These are phyloP conservation scores for Patella ulyssiponensis DNA, from an alignment of 2,888 invertebrate species.

Conservation along the genomic window DNA sequence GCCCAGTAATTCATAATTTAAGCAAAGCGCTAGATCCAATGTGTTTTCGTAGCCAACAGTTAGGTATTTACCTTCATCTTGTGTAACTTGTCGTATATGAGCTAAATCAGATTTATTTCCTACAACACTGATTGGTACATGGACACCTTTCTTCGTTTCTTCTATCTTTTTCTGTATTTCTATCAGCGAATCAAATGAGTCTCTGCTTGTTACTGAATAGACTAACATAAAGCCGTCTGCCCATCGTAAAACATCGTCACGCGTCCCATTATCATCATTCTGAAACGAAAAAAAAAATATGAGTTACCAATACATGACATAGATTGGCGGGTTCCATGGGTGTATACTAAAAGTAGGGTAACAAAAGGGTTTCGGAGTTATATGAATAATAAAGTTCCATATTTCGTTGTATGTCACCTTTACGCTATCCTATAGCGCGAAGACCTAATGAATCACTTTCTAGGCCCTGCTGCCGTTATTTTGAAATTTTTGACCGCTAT, in stretches of 20 bases:
- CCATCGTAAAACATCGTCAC: slow-evolving; percentile 66
- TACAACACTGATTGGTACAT: slow-evolving; percentile 61
- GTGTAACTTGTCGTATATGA: slow-evolving; percentile 62
- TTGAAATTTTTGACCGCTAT: too few relatives aligned
- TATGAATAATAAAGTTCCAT: too few relatives aligned
- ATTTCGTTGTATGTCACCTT: too few relatives aligned
- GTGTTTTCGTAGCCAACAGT: neutral
- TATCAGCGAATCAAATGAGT: slow-evolving; percentile 56
- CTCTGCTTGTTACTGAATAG: slow-evolving; percentile 62
- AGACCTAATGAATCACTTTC: too few relatives aligned
- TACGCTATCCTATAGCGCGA: too few relatives aligned
- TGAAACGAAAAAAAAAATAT: slow-evolving; percentile 32
- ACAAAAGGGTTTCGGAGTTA: too few relatives aligned
- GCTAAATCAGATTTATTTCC: slow-evolving; percentile 67
- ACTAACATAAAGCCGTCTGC: slow-evolving; percentile 66
- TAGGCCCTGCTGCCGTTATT: too few relatives aligned
- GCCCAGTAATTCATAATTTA: too few relatives aligned
- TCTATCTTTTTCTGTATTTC: slow-evolving; percentile 59
- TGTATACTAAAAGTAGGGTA: too few relatives aligned
- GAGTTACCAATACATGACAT: too few relatives aligned
- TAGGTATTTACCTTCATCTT: slow-evolving; percentile 58
- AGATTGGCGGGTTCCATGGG: too few relatives aligned
- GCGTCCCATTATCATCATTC: slow-evolving; percentile 61
- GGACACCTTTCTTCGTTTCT: slow-evolving; percentile 56
- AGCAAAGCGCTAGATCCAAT: too few relatives aligned